These are phyloP conservation scores for Python bivittatus DNA, from an alignment of 2,113 vertebrate species.

Conservation along the genomic window DNA sequence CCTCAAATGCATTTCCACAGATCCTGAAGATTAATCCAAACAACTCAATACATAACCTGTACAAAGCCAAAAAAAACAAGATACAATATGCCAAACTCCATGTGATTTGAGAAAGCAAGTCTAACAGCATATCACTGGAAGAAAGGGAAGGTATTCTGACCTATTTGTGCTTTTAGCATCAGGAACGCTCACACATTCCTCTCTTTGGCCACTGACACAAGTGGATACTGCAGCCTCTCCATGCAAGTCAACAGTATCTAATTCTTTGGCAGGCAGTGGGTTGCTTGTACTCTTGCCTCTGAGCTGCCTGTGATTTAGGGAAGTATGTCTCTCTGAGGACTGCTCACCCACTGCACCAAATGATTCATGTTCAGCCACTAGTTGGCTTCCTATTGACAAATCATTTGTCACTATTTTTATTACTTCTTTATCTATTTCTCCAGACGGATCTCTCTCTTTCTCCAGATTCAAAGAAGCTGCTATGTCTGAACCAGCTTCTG, in stretches of 20 bases:
- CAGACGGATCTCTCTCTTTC: background rate
- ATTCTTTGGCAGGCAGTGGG: background rate
- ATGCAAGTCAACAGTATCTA: fast-evolving
- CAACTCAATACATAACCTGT: background rate
- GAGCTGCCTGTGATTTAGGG: background rate
- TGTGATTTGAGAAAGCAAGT: background rate
- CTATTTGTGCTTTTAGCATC: background rate
- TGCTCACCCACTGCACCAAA: background rate
- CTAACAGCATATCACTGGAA: background rate
- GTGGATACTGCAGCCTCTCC: fast-evolving
- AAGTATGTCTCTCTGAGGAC: background rate
- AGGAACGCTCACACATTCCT: background rate
- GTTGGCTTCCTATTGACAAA: conserved; percentile 21
- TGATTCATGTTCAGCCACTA: conserved; percentile 29
- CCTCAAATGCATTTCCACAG: background rate
- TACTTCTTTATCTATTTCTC: background rate
- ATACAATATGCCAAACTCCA: background rate
- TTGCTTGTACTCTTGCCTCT: background rate
- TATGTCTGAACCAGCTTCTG: background rate
- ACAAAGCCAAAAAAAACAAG: background rate
- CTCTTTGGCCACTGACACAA: background rate
- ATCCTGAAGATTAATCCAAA: too few species aligned
- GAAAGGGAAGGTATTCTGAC: background rate
- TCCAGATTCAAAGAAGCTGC: background rate
- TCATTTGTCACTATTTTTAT: conserved; percentile 16